Percentiles rank a stretch among this genome's conserved stretches.
Evolutionary conservation across 2,797 vertebrate genomes (phyloP).

Genomic region (Mallotus villosus): DNA sequence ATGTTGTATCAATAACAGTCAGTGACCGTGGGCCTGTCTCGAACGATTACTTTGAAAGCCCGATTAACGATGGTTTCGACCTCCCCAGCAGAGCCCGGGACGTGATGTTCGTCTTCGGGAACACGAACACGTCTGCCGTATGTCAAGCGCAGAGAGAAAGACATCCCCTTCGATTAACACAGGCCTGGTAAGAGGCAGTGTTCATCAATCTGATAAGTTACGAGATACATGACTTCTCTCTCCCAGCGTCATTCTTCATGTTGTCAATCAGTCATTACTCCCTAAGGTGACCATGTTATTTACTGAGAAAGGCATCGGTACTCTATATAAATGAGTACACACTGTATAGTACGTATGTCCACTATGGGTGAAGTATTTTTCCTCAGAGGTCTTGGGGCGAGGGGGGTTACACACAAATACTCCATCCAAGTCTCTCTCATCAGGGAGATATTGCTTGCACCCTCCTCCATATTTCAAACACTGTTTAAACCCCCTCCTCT

Average conservation of each 20-base stretch:
- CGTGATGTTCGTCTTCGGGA: constrained; percentile 8
- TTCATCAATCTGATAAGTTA: background rate
- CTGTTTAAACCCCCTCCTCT: no score
- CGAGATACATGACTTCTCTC: no score
- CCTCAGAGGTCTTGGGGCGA: no score
- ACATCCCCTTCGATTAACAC: background rate
- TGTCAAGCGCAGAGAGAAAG: constrained; percentile 7
- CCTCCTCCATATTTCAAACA: no score
- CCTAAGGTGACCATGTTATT: no score
- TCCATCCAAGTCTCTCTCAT: no score
- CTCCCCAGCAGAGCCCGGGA: constrained; percentile 2
- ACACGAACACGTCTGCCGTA: constrained; percentile 1
- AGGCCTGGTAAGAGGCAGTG: background rate
- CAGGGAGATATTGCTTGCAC: no score
- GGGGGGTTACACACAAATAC: no score
- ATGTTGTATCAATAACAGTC: background rate
- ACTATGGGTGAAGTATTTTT: no score
- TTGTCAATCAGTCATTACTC: background rate
- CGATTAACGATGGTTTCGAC: constrained; percentile 24
- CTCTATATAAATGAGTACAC: no score
- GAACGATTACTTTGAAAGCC: constrained; percentile 36
- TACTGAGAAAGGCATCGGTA: no score
- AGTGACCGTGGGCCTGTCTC: constrained; percentile 36
- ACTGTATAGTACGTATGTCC: no score
- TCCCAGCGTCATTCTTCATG: background rate